phyloP scores from a whole-genome alignment of 1,140 invertebrate genomes.

The Caenorhabditis briggsae region DNA sequence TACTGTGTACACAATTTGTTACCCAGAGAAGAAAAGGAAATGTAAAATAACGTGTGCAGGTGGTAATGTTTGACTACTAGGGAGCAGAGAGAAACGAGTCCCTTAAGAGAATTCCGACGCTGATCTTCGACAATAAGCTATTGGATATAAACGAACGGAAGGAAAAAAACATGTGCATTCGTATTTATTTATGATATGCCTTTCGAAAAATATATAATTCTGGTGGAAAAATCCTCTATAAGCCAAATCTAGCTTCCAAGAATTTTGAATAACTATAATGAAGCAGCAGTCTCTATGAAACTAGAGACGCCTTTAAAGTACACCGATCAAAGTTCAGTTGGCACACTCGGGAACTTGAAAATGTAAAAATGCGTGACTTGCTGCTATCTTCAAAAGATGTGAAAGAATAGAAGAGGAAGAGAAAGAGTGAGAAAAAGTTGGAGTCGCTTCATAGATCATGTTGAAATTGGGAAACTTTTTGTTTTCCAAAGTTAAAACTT shows the following conservation, averaged over 20 bases:
- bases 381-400: constrained; percentile 29
- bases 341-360: background rate
- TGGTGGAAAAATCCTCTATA: no score
- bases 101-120: background rate
- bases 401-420: background rate
- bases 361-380: constrained; percentile 26
- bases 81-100: background rate
- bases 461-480: no score
- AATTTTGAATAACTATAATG: background rate
- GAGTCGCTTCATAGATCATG: no score
- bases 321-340: constrained; percentile 32
- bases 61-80: background rate
- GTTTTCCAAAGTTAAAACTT: no score
- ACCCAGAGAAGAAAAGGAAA: background rate
- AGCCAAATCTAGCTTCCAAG: background rate
- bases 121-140: background rate
- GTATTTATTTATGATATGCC: no score
- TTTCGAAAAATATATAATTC: no score
- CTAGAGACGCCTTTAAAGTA: constrained; percentile 13
- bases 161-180: no score
- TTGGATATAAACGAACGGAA: no score
- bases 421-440: background rate
- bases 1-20: background rate
- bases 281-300: background rate
- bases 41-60: background rate